phyloP scores from a whole-genome alignment of 92 coral and sea anemone species.

The Palythoa heliodiscus region DNA sequence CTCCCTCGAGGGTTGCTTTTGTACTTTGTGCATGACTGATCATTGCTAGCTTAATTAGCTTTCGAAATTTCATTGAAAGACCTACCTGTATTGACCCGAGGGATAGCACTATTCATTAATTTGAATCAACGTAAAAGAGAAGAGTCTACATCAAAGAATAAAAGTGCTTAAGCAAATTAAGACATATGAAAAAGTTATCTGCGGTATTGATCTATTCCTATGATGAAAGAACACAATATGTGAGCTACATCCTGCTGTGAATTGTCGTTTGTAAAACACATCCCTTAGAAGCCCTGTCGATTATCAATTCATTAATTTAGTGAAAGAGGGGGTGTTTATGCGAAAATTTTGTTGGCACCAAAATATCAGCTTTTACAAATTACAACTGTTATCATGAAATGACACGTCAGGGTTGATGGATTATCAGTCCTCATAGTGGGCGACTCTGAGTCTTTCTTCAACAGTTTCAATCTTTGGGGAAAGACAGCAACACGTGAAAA shows the following conservation, averaged over 20 bases:
- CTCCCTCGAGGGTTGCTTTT: too few species aligned
- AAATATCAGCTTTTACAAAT: background rate
- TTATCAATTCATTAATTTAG: slow-evolving; percentile 17
- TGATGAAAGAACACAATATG: background rate
- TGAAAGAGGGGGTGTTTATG: background rate
- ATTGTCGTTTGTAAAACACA: background rate
- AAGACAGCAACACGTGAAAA: background rate
- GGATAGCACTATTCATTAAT: too few species aligned
- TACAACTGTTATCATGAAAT: background rate
- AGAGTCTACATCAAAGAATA: too few species aligned
- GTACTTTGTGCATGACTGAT: too few species aligned
- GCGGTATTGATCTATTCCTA: background rate
- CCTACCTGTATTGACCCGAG: too few species aligned
- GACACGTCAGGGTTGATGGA: background rate
- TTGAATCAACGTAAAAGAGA: too few species aligned
- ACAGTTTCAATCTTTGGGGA: background rate
- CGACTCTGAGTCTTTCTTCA: background rate
- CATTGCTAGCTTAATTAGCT: too few species aligned
- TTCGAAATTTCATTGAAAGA: too few species aligned
- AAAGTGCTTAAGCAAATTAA: too few species aligned
- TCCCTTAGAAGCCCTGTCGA: background rate
- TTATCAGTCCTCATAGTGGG: background rate
- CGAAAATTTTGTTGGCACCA: background rate
- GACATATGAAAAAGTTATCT: too few species aligned
- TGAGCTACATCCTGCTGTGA: background rate